Evolutionary conservation across 1,140 invertebrate genomes (phyloP).

Genomic region (Drosophila ironensis): DNA sequence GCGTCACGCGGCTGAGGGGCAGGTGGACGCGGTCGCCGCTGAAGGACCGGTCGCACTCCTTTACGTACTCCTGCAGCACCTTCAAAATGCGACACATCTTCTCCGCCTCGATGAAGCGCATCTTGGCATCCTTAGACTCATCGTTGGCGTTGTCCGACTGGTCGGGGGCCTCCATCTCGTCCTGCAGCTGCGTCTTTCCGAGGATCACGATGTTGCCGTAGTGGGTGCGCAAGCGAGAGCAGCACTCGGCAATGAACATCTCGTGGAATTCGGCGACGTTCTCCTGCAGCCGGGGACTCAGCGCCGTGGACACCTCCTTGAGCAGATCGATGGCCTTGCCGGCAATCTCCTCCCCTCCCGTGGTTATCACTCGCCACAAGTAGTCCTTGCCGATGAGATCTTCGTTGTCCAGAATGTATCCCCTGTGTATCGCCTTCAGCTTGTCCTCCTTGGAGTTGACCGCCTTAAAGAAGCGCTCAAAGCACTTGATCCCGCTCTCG

Average conservation of each 20-base stretch:
- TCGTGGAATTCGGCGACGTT: constrained; percentile 90
- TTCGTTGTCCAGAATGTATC: constrained; percentile 91
- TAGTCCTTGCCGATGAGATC: constrained; percentile 98
- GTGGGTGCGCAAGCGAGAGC: constrained; percentile 92
- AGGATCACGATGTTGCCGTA: constrained; percentile 86
- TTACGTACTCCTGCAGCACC: constrained; percentile 97
- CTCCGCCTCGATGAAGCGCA: constrained; percentile 87
- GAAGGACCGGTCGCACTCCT: constrained; percentile 96
- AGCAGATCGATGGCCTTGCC: constrained; percentile 94
- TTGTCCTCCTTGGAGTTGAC: constrained; percentile 98
- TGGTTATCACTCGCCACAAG: constrained; percentile 96
- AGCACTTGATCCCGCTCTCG: constrained; percentile 96
- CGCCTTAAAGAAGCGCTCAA: constrained; percentile 95
- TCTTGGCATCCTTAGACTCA: constrained; percentile 74
- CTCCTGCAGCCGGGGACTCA: constrained; percentile 91
- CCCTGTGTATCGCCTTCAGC: constrained; percentile 92
- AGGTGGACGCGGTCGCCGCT: constrained; percentile 94
- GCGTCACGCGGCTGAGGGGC: constrained; percentile 85
- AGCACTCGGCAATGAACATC: constrained; percentile 94
- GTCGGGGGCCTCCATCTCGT: constrained; percentile 36
- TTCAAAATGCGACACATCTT: constrained; percentile 97
- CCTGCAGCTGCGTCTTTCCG: constrained; percentile 77
- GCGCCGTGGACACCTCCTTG: constrained; percentile 96
- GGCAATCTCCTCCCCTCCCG: constrained; percentile 95
- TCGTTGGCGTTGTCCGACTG: constrained; percentile 70